Evolutionary conservation across 2,888 invertebrate genomes (phyloP).

Genomic region (Campoplex nolae): DNA sequence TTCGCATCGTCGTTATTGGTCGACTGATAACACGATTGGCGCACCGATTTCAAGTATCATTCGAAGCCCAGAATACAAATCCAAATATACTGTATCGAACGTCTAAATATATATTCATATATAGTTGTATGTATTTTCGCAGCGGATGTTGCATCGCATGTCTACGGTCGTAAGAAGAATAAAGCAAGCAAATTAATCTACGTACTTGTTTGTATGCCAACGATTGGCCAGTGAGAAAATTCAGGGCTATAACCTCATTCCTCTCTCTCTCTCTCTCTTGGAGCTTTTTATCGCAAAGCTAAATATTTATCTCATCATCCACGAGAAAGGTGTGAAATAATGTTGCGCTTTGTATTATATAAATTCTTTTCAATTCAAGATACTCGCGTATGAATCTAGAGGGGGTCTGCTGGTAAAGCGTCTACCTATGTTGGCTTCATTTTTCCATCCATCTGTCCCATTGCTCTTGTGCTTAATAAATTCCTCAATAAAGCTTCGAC

Average conservation of each 20-base stretch:
- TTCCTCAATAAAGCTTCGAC: background rate
- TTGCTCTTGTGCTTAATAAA: background rate
- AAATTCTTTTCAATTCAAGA: background rate
- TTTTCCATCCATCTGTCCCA: background rate
- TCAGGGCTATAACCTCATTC: conserved; percentile 16
- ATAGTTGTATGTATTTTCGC: conserved; percentile 56
- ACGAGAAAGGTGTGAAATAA: background rate
- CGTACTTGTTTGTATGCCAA: conserved; percentile 82
- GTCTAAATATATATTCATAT: conserved; percentile 2
- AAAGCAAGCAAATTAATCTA: conserved; percentile 71
- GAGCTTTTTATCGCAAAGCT: background rate
- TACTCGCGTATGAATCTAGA: too few relatives aligned
- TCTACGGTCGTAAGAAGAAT: conserved; percentile 69
- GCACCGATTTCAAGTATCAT: background rate
- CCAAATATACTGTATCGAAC: too few relatives aligned
- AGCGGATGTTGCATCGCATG: conserved; percentile 80
- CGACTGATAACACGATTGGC: too few relatives aligned
- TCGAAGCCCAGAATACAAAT: too few relatives aligned
- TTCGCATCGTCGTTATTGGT: too few relatives aligned
- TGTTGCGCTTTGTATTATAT: background rate
- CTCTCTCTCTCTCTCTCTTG: background rate
- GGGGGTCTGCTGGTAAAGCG: too few relatives aligned
- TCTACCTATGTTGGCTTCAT: background rate
- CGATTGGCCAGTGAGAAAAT: conserved; percentile 38
- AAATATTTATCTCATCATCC: background rate